Percentiles rank a stretch among this genome's conserved stretches.
Evolutionary conservation across 2,113 vertebrate genomes (phyloP).

Genomic region (Columbina picui): DNA sequence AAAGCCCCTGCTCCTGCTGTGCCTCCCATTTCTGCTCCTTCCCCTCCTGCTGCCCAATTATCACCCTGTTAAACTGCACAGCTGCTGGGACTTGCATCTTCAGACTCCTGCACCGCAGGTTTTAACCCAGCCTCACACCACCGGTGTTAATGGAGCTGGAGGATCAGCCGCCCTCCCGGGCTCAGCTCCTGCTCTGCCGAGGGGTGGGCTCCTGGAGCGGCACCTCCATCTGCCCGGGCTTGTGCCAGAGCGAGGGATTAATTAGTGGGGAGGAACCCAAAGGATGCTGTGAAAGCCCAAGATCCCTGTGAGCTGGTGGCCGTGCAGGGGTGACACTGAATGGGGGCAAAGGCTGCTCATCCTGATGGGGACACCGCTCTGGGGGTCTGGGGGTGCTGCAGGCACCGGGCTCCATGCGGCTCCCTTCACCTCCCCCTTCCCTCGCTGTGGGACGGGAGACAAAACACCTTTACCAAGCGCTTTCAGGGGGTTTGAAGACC

Average conservation of each 20-base stretch:
- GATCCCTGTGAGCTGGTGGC: too few relatives aligned
- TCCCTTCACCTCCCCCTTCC: background rate
- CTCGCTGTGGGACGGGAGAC: accelerated
- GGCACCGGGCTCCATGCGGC: accelerated
- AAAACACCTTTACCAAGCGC: background rate
- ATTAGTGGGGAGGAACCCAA: background rate
- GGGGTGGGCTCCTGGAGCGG: background rate
- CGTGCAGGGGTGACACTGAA: too few relatives aligned
- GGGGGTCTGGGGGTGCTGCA: too few relatives aligned
- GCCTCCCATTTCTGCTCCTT: background rate
- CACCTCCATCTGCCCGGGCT: background rate
- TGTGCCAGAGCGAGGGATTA: background rate
- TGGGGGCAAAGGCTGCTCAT: too few relatives aligned
- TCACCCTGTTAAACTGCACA: background rate
- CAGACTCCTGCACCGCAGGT: background rate
- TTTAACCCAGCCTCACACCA: background rate
- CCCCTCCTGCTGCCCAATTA: background rate
- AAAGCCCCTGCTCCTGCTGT: background rate
- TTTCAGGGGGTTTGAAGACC: background rate
- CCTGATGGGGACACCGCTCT: too few relatives aligned
- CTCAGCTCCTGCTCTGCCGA: background rate
- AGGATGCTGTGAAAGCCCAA: background rate
- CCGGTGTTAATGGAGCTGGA: background rate
- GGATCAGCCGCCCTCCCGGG: background rate
- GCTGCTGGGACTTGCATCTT: background rate